phyloP scores from a whole-genome alignment of 2,888 invertebrate genomes.

The Pseudeuparius sepicola region DNA sequence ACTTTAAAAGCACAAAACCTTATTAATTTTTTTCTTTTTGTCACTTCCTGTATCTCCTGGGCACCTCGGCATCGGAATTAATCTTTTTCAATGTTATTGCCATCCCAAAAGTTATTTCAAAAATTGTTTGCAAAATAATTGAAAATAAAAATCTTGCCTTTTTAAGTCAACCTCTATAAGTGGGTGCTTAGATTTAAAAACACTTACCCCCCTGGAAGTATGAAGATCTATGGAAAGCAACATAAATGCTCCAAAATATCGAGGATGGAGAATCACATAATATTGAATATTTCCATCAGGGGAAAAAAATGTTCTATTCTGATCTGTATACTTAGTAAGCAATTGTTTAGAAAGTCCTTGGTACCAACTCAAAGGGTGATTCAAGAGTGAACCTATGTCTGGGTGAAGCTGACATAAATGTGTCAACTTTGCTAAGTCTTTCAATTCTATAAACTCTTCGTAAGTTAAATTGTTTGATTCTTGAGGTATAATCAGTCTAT shows the following conservation, averaged over 20 bases:
- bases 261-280: conserved; percentile 52
- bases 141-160: no score
- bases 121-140: no score
- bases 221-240: conserved; percentile 52
- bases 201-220: conserved; percentile 48
- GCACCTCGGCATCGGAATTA: no score
- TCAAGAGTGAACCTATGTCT: conserved; percentile 45
- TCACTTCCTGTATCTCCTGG: no score
- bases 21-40: no score
- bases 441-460: conserved; percentile 54
- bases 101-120: no score
- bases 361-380: conserved; percentile 56
- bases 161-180: no score
- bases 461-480: conserved; percentile 44
- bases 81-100: no score
- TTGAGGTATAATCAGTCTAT: conserved; percentile 47
- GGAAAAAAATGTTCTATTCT: conserved; percentile 47
- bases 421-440: conserved; percentile 47
- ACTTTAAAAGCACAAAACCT: no score
- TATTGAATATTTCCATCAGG: conserved; percentile 50
- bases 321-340: conserved; percentile 48
- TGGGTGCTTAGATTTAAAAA: no score
- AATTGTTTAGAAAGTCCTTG: conserved; percentile 51
- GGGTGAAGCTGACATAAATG: conserved; percentile 49
- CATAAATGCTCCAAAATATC: conserved; percentile 54